Evolutionary conservation across 2,113 vertebrate species (phyloP).

Genomic region (Halcyon senegalensis): DNA sequence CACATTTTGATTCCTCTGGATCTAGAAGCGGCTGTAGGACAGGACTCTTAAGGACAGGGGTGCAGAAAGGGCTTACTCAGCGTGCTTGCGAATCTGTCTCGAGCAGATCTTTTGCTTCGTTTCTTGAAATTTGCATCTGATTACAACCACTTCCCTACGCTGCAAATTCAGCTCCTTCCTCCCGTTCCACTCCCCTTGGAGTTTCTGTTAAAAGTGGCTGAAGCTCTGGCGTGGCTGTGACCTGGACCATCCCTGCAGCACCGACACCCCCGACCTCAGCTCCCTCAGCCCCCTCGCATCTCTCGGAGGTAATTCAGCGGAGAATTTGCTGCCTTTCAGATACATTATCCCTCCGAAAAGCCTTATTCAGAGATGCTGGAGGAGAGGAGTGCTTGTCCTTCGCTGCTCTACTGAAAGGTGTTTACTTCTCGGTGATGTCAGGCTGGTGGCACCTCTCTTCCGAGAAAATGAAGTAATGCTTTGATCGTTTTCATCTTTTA

Average conservation of each 20-base stretch:
- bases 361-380: background rate
- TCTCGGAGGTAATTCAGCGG: background rate
- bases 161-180: background rate
- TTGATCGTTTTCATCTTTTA: background rate
- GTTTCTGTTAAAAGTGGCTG: background rate
- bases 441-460: background rate
- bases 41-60: background rate
- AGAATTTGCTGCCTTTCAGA: background rate
- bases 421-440: background rate
- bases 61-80: background rate
- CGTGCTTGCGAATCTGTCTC: rapidly evolving
- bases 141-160: rapidly evolving
- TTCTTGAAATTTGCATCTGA: background rate
- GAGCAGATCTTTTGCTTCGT: background rate
- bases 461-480: background rate
- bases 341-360: background rate
- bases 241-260: background rate
- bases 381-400: background rate
- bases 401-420: background rate
- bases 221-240: rapidly evolving
- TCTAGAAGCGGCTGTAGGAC: background rate
- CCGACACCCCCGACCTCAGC: background rate
- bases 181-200: background rate
- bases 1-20: rapidly evolving
- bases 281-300: background rate